Evolutionary conservation across 2,888 invertebrate genomes (phyloP).

Genomic region (Lypha dubia): DNA sequence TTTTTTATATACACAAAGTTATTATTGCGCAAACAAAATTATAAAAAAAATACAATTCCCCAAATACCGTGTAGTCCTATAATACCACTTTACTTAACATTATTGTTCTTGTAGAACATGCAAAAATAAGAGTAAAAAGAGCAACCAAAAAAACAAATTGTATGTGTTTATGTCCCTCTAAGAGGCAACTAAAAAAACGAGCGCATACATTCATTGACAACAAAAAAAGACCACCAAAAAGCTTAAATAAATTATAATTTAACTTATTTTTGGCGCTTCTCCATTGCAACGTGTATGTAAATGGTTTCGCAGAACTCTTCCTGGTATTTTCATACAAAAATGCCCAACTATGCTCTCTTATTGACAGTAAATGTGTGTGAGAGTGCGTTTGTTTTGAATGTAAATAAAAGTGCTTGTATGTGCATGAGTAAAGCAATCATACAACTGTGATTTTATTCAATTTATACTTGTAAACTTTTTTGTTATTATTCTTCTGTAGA

Average conservation of each 20-base stretch:
- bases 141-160: neutral
- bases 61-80: slow-evolving; percentile 70
- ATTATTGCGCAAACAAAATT: slow-evolving; percentile 18
- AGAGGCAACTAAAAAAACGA: slow-evolving; percentile 40
- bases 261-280: slow-evolving; percentile 69
- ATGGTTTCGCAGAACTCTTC: slow-evolving; percentile 1
- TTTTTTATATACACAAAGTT: neutral
- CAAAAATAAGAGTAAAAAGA: slow-evolving; percentile 23
- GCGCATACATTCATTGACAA: slow-evolving; percentile 7
- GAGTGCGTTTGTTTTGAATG: slow-evolving; percentile 3
- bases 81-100: slow-evolving; percentile 70
- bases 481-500: slow-evolving; percentile 38
- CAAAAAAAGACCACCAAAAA: slow-evolving; percentile 37
- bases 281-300: slow-evolving; percentile 46
- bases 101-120: slow-evolving; percentile 57
- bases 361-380: neutral
- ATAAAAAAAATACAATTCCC: slow-evolving; percentile 59
- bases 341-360: slow-evolving; percentile 28
- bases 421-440: slow-evolving; percentile 46
- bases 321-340: neutral
- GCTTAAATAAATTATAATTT: slow-evolving; percentile 70
- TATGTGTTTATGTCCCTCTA: slow-evolving; percentile 35
- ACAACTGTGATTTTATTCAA: slow-evolving; percentile 67
- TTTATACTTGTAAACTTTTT: slow-evolving; percentile 54
- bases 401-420: slow-evolving; percentile 12